Conservation (phyloP, 2,797 vertebrate genomes). For the Urosaurus nigricauda region DNA sequence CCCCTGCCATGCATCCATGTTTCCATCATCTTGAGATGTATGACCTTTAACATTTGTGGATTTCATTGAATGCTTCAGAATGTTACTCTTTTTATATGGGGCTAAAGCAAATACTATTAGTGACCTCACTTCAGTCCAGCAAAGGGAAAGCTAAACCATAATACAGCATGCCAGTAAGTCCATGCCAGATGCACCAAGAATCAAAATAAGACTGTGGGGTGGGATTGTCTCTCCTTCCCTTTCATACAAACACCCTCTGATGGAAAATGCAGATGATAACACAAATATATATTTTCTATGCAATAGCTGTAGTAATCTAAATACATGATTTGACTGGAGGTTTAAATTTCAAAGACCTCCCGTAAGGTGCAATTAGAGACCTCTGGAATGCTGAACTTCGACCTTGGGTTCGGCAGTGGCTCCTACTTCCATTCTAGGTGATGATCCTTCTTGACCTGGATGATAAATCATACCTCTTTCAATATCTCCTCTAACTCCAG, state of each 20-base stretch:
- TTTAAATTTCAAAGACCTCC: neutral
- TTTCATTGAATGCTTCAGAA: no score
- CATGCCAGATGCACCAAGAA: neutral
- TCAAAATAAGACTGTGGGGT: neutral
- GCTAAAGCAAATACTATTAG: no score
- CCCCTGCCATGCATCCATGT: no score
- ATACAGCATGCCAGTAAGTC: neutral
- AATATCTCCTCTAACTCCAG: neutral
- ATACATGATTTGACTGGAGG: neutral
- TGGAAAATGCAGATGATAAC: neutral
- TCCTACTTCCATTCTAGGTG: neutral
- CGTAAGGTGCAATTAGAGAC: neutral
- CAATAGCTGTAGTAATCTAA: neutral
- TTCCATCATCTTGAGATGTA: no score
- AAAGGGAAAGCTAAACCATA: neutral
- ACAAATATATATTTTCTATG: neutral
- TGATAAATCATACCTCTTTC: neutral
- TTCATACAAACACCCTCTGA: neutral
- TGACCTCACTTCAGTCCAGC: neutral
- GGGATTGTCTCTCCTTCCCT: neutral
- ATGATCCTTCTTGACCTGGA: neutral
- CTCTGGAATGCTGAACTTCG: neutral
- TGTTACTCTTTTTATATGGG: no score
- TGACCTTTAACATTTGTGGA: no score
- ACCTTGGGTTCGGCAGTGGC: neutral